Conservation (phyloP, 2,888 invertebrate species). For the Drosophila longiperda region DNA sequence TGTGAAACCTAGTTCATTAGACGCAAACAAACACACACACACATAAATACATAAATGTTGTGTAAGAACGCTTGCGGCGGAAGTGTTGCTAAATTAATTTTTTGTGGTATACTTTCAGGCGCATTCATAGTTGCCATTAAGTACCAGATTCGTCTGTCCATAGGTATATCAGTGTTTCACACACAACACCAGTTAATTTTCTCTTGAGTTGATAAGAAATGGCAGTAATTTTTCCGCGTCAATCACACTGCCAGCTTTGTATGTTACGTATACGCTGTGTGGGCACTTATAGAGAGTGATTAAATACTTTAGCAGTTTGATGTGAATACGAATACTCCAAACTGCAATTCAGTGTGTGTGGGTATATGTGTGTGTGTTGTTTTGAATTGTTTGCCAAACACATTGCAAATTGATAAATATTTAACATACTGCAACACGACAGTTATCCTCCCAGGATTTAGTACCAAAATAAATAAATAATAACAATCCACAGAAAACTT, state of each 20-base stretch:
- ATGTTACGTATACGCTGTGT: conserved; percentile 39
- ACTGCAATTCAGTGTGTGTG: not conserved
- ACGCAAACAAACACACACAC: conserved; percentile 18
- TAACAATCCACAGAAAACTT: not conserved
- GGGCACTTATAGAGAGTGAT: conserved; percentile 1
- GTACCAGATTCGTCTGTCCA: conserved; percentile 17
- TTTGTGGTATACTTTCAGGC: conserved; percentile 45
- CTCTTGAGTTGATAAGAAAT: conserved; percentile 31
- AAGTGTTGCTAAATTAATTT: conserved; percentile 48
- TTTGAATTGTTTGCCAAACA: not conserved
- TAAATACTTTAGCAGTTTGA: conserved; percentile 6
- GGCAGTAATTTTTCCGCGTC: conserved; percentile 46
- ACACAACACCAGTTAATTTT: conserved; percentile 39
- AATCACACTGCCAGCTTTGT: conserved; percentile 22
- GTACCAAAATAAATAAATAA: conserved; percentile 29
- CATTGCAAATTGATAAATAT: conserved; percentile 16
- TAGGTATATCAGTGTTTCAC: not conserved
- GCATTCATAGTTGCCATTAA: conserved; percentile 20
- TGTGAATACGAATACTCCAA: conserved; percentile 4
- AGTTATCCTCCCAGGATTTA: not conserved
- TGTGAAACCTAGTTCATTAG: conserved; percentile 49
- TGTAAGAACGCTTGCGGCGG: conserved; percentile 14
- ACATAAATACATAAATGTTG: not conserved
- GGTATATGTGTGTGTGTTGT: not conserved
- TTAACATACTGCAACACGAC: not conserved